Evolutionary conservation across 2,113 vertebrate species (phyloP).

Genomic region (Odobenus rosmarus): DNA sequence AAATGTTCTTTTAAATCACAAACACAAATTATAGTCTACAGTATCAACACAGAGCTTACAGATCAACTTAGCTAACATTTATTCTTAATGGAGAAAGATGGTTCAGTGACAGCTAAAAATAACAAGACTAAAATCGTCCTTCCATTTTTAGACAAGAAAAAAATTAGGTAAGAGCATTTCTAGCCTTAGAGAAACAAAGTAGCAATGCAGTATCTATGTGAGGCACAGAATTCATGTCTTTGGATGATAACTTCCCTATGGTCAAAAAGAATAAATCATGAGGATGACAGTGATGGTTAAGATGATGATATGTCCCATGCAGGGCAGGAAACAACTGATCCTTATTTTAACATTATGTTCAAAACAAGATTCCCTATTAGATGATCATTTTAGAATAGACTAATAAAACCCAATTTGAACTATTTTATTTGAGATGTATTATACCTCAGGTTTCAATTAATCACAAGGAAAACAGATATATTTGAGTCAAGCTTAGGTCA

Average conservation of each 20-base stretch:
- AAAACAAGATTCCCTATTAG: not conserved
- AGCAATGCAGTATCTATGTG: not conserved
- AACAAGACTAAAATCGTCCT: not conserved
- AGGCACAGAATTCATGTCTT: not conserved
- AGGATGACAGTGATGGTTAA: not conserved
- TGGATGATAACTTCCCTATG: not conserved
- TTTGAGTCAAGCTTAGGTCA: not conserved
- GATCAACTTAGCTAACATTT: not conserved
- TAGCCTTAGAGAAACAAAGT: slow-evolving; percentile 37
- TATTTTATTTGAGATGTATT: not conserved
- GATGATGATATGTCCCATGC: not conserved
- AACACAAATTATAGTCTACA: slow-evolving; percentile 6
- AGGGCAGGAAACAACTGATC: not conserved
- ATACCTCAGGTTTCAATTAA: not conserved
- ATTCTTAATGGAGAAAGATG: not conserved
- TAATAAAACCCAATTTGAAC: not conserved
- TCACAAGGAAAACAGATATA: not conserved
- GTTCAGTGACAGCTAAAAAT: slow-evolving; percentile 23
- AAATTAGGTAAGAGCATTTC: slow-evolving; percentile 48
- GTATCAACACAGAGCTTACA: slow-evolving; percentile 10
- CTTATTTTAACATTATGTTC: slow-evolving; percentile 6
- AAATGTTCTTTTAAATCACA: not conserved
- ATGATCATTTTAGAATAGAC: not conserved
- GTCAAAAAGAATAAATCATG: not conserved
- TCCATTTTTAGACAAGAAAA: slow-evolving; percentile 47